Base-by-base conservation (phyloP, 92 coral and sea anemone species). In the Phymanthus crucifer region DNA sequence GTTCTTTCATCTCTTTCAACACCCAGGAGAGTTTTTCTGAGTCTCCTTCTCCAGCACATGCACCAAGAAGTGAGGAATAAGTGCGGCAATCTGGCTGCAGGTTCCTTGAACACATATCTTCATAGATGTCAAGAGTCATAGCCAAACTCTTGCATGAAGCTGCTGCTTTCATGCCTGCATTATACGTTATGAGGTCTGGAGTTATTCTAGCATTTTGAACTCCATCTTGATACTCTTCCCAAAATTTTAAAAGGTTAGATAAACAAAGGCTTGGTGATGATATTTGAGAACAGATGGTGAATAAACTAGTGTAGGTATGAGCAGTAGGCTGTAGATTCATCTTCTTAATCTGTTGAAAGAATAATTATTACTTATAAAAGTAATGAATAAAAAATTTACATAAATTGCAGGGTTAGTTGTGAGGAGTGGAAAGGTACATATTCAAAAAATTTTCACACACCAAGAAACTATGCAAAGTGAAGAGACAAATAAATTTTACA, bases 111-210 rank as follows among this genome's bases (percentile, higher is more conserved):
- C 70, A 72, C 81, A 93, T 84, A 61, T 79, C 82, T 4, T 83
- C 78, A 71, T 93, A 90, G 35, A 93, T 82, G 11, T 83, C 88
- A 83, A 93, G 84, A 38, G 94, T 89, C 27, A 48, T 31, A 16
- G 35, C 32, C 6, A 91, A 87, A 69, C 80, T 75, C 5, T 91
- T 90, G 32, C 92, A 90, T 7, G 86, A 57, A 32, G 94, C 91
- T 43, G 86, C 87, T 7, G 94, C 94, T 72, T 93, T 91, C 50
- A 93, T 87, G 40, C 94, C 92, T 32, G 97, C 90, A 82, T 93
- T 93, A 80, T 82, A 93, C 32, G 97, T 90, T 57, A 90, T 93
- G 21, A 83, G 76, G 56, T 87, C 87, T 40, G 87, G 82, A 32
- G 84, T 88, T 27, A 93, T 64, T 6, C 82, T 84, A 3, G 83